Conservation (phyloP, 2,797 vertebrate genomes). For the Sebastes diaconus region DNA sequence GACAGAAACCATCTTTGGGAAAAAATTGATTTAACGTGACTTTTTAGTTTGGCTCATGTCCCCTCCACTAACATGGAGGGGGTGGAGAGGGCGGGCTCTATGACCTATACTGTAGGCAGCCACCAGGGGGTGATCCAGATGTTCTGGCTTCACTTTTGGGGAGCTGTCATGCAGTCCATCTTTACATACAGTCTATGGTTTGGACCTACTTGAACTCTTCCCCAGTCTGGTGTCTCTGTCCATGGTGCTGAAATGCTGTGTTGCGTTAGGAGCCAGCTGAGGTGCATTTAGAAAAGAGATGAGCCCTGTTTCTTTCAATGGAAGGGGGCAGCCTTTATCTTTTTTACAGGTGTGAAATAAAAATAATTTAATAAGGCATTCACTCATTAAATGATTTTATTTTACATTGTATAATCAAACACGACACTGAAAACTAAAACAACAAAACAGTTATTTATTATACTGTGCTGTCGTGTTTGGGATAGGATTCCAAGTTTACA, state of each 20-base stretch:
- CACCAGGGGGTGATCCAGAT: too few species aligned
- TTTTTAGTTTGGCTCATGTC: too few species aligned
- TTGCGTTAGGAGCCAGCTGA: not conserved
- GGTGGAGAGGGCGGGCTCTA: too few species aligned
- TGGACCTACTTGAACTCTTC: not conserved
- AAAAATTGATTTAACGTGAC: too few species aligned
- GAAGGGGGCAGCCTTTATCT: not conserved
- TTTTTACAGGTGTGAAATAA: not conserved
- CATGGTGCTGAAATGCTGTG: constrained; percentile 57
- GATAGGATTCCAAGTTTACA: not conserved
- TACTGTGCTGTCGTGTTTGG: not conserved
- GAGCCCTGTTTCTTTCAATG: not conserved
- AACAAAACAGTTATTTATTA: not conserved
- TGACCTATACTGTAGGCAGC: too few species aligned
- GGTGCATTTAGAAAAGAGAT: not conserved
- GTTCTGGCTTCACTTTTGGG: too few species aligned
- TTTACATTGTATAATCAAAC: not conserved
- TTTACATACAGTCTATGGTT: too few species aligned
- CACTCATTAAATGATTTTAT: not conserved
- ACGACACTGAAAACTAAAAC: not conserved
- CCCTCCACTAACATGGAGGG: too few species aligned
- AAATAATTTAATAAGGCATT: not conserved
- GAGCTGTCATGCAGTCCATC: too few species aligned
- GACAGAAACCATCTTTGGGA: too few species aligned
- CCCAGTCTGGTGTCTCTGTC: constrained; percentile 40